These are phyloP conservation scores for Zaprionus nigranus DNA, from an alignment of 1,140 invertebrate genomes.

Conservation along the genomic window DNA sequence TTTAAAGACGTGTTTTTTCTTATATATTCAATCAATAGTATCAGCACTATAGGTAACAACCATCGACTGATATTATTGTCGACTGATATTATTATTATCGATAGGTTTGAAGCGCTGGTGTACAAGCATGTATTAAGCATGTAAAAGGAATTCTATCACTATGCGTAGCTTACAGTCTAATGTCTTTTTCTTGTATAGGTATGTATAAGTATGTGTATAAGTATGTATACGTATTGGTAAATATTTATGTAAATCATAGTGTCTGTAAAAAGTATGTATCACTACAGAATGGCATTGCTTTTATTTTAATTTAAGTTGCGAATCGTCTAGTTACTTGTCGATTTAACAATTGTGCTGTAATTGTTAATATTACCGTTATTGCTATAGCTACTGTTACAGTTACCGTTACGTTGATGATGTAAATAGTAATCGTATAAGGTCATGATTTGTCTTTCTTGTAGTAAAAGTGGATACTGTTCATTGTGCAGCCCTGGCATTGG, in stretches of 20 bases:
- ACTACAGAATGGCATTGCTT: constrained; percentile 84
- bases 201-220: constrained; percentile 37
- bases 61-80: neutral
- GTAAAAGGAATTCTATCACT: constrained; percentile 25
- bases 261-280: constrained; percentile 58
- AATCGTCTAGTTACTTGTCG: constrained; percentile 60
- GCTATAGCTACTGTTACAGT: constrained; percentile 14
- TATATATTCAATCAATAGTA: too few relatives aligned
- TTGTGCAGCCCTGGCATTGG: constrained; percentile 32
- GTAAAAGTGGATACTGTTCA: constrained; percentile 66
- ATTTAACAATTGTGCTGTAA: constrained; percentile 51
- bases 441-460: constrained; percentile 77
- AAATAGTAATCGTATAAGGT: constrained; percentile 80
- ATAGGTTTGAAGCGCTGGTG: neutral
- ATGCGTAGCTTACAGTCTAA: constrained; percentile 32
- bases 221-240: constrained; percentile 36
- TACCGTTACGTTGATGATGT: constrained; percentile 47
- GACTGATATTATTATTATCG: neutral
- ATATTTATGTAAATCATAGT: constrained; percentile 40
- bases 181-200: constrained; percentile 48
- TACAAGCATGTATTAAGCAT: neutral
- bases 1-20: too few relatives aligned
- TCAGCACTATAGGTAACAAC: neutral
- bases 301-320: constrained; percentile 56
- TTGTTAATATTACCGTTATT: constrained; percentile 24